phyloP scores from a whole-genome alignment of 1,140 invertebrate genomes.

The Zaprionus nigranus region DNA sequence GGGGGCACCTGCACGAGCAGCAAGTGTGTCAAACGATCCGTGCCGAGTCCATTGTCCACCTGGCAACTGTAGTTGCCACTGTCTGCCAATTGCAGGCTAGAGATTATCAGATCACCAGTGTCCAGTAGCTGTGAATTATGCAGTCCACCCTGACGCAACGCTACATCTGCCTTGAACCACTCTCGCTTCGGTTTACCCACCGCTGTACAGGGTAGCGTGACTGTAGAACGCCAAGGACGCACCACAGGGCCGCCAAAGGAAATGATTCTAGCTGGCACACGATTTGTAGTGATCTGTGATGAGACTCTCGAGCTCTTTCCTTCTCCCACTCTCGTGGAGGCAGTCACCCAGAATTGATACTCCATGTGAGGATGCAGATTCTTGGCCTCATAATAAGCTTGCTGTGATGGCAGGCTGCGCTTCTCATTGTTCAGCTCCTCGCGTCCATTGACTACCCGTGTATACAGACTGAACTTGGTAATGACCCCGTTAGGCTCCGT shows the following conservation, averaged over 20 bases:
- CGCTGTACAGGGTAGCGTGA: slow-evolving; percentile 87
- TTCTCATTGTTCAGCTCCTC: slow-evolving; percentile 90
- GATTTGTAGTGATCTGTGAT: slow-evolving; percentile 86
- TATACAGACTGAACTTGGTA: slow-evolving; percentile 92
- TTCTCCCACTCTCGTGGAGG: slow-evolving; percentile 90
- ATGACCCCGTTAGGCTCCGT: slow-evolving; percentile 91
- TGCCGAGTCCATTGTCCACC: slow-evolving; percentile 90
- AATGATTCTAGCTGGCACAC: slow-evolving; percentile 89
- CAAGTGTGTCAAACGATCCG: slow-evolving; percentile 87
- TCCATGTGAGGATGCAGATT: slow-evolving; percentile 90
- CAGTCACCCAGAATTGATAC: slow-evolving; percentile 93
- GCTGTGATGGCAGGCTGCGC: slow-evolving; percentile 87
- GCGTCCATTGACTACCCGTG: slow-evolving; percentile 88
- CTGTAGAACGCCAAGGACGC: slow-evolving; percentile 88
- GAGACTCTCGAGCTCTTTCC: slow-evolving; percentile 90
- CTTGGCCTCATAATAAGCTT: slow-evolving; percentile 88
- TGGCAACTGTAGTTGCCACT: slow-evolving; percentile 91
- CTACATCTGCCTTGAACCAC: slow-evolving; percentile 87
- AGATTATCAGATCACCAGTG: slow-evolving; percentile 88
- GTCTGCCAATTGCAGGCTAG: slow-evolving; percentile 88
- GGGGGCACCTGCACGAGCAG: slow-evolving; percentile 89
- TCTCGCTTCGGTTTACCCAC: slow-evolving; percentile 88
- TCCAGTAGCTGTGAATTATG: slow-evolving; percentile 87
- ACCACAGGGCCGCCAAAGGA: slow-evolving; percentile 89
- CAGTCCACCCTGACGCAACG: slow-evolving; percentile 84